phyloP scores from a whole-genome alignment of 2,888 invertebrate species.

The Drosophila recens region DNA sequence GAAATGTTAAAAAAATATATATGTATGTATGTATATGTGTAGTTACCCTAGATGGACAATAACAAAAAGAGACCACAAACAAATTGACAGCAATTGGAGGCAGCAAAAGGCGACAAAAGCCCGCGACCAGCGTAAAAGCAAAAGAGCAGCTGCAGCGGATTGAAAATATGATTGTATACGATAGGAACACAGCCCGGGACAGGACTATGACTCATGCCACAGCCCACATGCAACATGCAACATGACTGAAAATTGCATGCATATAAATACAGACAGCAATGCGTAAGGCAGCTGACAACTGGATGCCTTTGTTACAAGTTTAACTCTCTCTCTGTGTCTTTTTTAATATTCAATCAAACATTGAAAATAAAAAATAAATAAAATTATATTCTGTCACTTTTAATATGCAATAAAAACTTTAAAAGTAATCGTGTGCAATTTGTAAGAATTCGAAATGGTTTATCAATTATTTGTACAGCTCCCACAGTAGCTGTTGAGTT shows the following conservation, averaged over 20 bases:
- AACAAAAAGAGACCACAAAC: slow-evolving; percentile 67
- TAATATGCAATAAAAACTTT: background rate
- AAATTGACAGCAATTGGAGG: slow-evolving; percentile 78
- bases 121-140: slow-evolving; percentile 20
- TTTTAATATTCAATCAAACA: slow-evolving; percentile 2
- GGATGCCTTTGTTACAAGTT: slow-evolving; percentile 17
- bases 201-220: slow-evolving; percentile 10
- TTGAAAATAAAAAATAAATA: too few relatives aligned
- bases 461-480: slow-evolving; percentile 25
- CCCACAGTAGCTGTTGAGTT: slow-evolving; percentile 26
- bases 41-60: slow-evolving; percentile 62
- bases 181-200: background rate
- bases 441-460: slow-evolving; percentile 6
- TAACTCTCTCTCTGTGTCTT: background rate
- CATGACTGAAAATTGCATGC: slow-evolving; percentile 16
- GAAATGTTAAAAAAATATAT: slow-evolving; percentile 26
- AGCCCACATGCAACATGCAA: slow-evolving; percentile 5
- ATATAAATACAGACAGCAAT: slow-evolving; percentile 23
- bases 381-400: background rate
- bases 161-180: slow-evolving; percentile 5
- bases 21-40: slow-evolving; percentile 1
- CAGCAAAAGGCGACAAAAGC: slow-evolving; percentile 77
- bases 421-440: background rate
- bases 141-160: slow-evolving; percentile 40
- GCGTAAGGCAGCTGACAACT: slow-evolving; percentile 11